phyloP scores from a whole-genome alignment of 1,140 invertebrate genomes.

The Protaetia brevitarsis region DNA sequence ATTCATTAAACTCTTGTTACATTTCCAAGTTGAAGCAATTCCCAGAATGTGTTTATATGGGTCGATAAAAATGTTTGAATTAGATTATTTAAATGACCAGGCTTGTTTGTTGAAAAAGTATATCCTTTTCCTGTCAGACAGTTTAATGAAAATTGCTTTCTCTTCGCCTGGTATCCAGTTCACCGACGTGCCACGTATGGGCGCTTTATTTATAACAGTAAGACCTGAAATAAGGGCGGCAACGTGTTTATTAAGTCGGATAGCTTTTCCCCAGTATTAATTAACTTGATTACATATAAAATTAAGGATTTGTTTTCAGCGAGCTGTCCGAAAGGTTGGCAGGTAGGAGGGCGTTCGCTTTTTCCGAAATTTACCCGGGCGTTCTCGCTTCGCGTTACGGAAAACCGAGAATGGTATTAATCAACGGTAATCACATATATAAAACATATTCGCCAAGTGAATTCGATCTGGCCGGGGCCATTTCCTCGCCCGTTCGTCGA shows the following conservation, averaged over 20 bases:
- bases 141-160: too few species aligned
- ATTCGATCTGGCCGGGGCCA: not conserved
- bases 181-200: too few species aligned
- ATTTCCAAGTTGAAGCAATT: too few species aligned
- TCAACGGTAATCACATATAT: constrained; percentile 18
- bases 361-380: not conserved
- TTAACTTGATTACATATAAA: constrained; percentile 14
- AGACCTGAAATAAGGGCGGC: not conserved
- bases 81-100: too few species aligned
- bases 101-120: too few species aligned
- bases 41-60: too few species aligned
- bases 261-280: not conserved
- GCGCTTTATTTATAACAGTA: too few species aligned
- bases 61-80: too few species aligned
- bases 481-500: not conserved
- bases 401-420: constrained; percentile 9
- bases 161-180: too few species aligned
- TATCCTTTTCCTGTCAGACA: too few species aligned
- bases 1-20: too few species aligned
- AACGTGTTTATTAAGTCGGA: not conserved
- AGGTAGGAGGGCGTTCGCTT: not conserved
- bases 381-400: not conserved
- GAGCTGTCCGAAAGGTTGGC: not conserved
- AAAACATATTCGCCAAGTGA: constrained; percentile 14
- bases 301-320: constrained; percentile 7